phyloP scores from a whole-genome alignment of 2,797 vertebrate species.

The Gambelia wislizenii region DNA sequence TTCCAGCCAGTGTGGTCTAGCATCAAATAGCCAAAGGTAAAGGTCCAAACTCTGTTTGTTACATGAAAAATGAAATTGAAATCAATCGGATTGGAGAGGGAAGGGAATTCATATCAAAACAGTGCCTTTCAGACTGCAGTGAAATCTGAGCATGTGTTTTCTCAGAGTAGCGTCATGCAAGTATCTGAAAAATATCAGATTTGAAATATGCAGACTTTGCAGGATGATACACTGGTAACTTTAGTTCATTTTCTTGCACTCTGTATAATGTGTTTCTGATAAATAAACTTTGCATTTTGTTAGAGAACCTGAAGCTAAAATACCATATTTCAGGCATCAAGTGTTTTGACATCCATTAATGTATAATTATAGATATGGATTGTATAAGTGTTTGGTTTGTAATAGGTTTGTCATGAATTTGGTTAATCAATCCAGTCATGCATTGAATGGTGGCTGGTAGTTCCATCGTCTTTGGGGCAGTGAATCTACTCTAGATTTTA shows the following conservation, averaged over 20 bases:
- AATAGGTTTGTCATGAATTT: slow-evolving; percentile 15
- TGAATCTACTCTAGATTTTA: too few species aligned
- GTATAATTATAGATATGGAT: neutral
- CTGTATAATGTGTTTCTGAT: neutral
- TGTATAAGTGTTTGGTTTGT: slow-evolving; percentile 11
- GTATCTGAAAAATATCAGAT: neutral
- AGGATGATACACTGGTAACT: neutral
- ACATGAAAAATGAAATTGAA: too few species aligned
- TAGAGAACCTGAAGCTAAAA: accelerated
- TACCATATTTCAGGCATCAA: slow-evolving; percentile 24
- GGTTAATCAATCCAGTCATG: neutral
- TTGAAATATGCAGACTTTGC: neutral
- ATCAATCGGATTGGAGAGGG: too few species aligned
- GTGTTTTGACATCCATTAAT: neutral
- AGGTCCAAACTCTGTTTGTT: neutral
- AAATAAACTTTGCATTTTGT: neutral
- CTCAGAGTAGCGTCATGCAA: neutral
- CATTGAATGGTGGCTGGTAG: neutral
- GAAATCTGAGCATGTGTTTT: neutral
- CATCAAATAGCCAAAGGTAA: neutral
- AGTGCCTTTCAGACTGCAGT: neutral
- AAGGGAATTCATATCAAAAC: neutral
- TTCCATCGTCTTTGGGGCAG: too few species aligned
- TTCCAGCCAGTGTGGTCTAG: neutral
- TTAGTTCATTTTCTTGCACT: neutral